These are phyloP conservation scores for Scaptomyza parva DNA, from an alignment of 2,888 invertebrate genomes.

Conservation along the genomic window DNA sequence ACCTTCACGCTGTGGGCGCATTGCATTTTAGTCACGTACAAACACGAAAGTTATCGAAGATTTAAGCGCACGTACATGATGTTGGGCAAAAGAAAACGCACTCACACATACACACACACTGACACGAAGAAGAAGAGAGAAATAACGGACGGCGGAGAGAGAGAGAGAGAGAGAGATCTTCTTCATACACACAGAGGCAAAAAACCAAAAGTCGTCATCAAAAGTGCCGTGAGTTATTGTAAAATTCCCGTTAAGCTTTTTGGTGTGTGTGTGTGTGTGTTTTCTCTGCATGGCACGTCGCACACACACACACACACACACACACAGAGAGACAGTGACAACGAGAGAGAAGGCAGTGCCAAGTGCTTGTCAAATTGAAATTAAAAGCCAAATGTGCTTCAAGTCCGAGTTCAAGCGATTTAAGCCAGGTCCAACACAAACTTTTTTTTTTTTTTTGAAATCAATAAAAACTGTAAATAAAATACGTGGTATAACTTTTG, in stretches of 20 bases:
- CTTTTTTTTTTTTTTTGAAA: slow-evolving; percentile 44
- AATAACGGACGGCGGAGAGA: too few relatives aligned
- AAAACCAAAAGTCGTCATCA: slow-evolving; percentile 69
- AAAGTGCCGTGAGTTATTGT: slow-evolving; percentile 77
- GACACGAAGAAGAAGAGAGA: slow-evolving; percentile 10
- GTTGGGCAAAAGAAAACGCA: slow-evolving; percentile 51
- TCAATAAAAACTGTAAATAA: slow-evolving; percentile 75
- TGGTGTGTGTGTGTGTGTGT: neutral
- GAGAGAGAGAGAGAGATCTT: slow-evolving; percentile 12
- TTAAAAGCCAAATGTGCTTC: slow-evolving; percentile 74
- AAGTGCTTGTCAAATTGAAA: slow-evolving; percentile 79
- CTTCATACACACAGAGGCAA: slow-evolving; percentile 28
- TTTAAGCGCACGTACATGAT: slow-evolving; percentile 77
- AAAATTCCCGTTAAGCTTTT: slow-evolving; percentile 61
- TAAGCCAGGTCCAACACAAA: slow-evolving; percentile 15
- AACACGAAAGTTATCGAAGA: slow-evolving; percentile 77
- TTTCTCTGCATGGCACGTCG: slow-evolving; percentile 31
- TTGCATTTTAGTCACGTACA: slow-evolving; percentile 76
- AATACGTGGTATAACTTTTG: slow-evolving; percentile 59
- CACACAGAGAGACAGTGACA: slow-evolving; percentile 7
- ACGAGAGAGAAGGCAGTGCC: slow-evolving; percentile 60
- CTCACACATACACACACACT: slow-evolving; percentile 11
- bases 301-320: neutral
- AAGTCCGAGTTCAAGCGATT: slow-evolving; percentile 47
- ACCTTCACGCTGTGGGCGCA: slow-evolving; percentile 50